A percentile compares a stretch with the other conserved stretches of the same genome.
Conservation (phyloP, 2,797 vertebrate species). For the Microhierax caerulescens region DNA sequence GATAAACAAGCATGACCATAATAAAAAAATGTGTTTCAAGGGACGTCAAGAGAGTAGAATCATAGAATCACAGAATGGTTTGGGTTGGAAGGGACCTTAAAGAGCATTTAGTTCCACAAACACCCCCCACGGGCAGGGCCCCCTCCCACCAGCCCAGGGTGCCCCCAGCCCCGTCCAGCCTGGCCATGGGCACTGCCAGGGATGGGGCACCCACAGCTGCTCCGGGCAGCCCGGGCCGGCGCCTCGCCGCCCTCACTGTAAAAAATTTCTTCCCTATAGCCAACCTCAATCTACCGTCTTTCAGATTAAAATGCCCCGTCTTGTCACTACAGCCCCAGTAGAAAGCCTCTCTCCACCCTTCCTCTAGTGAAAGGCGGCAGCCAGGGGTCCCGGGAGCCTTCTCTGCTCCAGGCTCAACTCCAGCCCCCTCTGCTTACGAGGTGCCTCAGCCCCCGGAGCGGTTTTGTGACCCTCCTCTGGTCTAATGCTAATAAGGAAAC, state of each 20-base stretch:
- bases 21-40: not conserved
- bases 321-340: not conserved
- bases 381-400: not conserved
- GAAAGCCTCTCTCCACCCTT: not conserved
- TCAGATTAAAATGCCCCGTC: not conserved
- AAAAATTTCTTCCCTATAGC: not conserved
- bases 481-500: not conserved
- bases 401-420: not conserved
- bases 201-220: not conserved
- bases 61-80: not conserved
- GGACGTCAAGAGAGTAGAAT: not conserved
- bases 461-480: not conserved
- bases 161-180: not conserved
- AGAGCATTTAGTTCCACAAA: not conserved
- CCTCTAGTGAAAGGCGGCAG: not conserved
- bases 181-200: not conserved
- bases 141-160: not conserved
- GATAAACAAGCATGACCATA: not conserved
- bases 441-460: not conserved
- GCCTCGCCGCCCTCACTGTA: not conserved
- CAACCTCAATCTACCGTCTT: not conserved
- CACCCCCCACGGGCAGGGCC: not conserved
- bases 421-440: not conserved
- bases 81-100: not conserved
- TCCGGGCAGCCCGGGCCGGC: not conserved